A percentile compares a stretch with the other conserved stretches of the same genome.
Evolutionary conservation across 2,113 vertebrate species (phyloP).

Genomic region (Tyto alba): DNA sequence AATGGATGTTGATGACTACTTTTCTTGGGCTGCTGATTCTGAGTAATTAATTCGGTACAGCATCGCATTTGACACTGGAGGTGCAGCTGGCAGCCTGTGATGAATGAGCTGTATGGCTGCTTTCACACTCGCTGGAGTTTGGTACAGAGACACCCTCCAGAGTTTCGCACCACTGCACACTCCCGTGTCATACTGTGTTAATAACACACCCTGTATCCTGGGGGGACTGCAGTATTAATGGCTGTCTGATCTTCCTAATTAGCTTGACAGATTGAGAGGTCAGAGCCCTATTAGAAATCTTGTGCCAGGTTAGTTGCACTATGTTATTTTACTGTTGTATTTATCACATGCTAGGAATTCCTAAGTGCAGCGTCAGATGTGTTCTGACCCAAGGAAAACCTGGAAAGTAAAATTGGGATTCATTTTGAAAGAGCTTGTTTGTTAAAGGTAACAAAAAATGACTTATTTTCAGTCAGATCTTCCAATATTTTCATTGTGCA

Average conservation of each 20-base stretch:
- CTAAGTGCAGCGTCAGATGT: not conserved
- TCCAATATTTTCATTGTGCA: not conserved
- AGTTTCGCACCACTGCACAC: not conserved
- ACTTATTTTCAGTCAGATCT: not conserved
- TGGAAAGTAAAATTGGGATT: not conserved
- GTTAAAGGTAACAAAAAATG: not conserved
- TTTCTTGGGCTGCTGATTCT: not conserved
- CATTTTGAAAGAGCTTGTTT: not conserved
- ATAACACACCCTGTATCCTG: not conserved
- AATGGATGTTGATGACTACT: not conserved
- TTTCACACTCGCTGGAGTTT: not conserved
- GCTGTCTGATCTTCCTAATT: conserved; percentile 20
- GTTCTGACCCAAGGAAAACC: not conserved
- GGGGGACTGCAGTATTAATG: not conserved
- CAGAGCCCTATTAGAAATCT: not conserved
- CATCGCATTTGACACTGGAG: not conserved
- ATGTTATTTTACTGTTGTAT: not conserved
- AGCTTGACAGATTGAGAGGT: conserved; percentile 31
- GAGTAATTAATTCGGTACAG: not conserved
- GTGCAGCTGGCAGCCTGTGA: not conserved
- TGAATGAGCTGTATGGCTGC: not conserved
- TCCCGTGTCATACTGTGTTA: not conserved
- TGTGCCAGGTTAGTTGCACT: not conserved
- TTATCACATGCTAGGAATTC: not conserved
- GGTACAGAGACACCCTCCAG: not conserved